phyloP scores from a whole-genome alignment of 1,140 invertebrate genomes.

The Zaprionus lachaisei region DNA sequence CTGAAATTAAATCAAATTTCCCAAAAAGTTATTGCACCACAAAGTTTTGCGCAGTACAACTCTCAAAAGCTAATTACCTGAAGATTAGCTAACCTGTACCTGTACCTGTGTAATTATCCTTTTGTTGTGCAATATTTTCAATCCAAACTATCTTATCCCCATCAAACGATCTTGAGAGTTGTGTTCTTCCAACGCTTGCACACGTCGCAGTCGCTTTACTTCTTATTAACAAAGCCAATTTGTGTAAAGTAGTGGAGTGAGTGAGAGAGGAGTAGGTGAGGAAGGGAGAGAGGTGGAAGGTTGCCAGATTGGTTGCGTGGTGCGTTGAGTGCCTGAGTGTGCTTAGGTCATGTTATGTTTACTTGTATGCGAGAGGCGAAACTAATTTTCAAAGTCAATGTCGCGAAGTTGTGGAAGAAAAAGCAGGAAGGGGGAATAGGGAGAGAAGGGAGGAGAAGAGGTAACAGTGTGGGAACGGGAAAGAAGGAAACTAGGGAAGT shows the following conservation, averaged over 20 bases:
- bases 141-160: not conserved
- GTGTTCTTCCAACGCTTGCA: not conserved
- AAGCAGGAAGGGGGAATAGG: not conserved
- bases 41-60: not conserved
- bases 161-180: not conserved
- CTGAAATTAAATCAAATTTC: too few species aligned
- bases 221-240: conserved; percentile 47
- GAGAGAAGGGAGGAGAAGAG: not conserved
- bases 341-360: conserved; percentile 9
- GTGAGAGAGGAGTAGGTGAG: not conserved
- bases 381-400: conserved; percentile 78
- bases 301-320: not conserved
- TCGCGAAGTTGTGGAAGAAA: conserved; percentile 30
- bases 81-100: not conserved
- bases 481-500: too few species aligned
- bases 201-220: conserved; percentile 12
- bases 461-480: not conserved
- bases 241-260: not conserved
- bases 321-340: not conserved
- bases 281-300: not conserved
- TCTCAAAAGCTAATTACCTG: conserved; percentile 3
- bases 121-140: not conserved
- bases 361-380: conserved; percentile 22
- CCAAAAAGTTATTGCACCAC: not conserved
- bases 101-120: conserved; percentile 1